phyloP scores from a whole-genome alignment of 2,797 vertebrate genomes.

The Onychomys leucogaster region DNA sequence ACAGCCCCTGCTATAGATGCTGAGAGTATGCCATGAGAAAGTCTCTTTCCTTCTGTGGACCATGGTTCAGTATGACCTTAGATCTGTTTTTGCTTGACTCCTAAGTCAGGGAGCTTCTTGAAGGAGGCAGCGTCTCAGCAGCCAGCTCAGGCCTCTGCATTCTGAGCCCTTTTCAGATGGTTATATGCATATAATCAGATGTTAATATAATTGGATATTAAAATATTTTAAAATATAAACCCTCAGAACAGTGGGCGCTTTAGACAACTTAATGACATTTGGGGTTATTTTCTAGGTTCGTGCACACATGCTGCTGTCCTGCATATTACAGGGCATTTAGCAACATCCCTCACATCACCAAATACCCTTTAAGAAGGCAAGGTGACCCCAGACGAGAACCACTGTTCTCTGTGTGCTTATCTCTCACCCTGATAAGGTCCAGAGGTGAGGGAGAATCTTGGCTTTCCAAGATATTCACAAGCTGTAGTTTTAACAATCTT shows the following conservation, averaged over 20 bases:
- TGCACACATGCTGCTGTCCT: background rate
- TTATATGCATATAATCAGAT: background rate
- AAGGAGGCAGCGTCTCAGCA: background rate
- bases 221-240: conserved; percentile 36
- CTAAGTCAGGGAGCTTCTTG: background rate
- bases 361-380: background rate
- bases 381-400: background rate
- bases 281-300: background rate
- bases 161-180: background rate
- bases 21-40: background rate
- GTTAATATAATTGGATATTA: background rate
- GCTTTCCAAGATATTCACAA: conserved; percentile 18
- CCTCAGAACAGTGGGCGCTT: conserved; percentile 37
- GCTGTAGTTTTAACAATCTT: conserved; percentile 52
- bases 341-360: background rate
- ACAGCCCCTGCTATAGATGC: background rate
- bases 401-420: background rate
- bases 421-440: background rate
- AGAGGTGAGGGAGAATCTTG: background rate
- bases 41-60: conserved; percentile 23
- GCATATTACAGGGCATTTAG: background rate
- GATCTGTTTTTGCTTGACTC: background rate
- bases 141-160: background rate
- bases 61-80: background rate
- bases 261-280: background rate